Percentiles rank a stretch among this genome's conserved stretches.
Evolutionary conservation across 2,113 vertebrate species (phyloP).

Genomic region (Cebus imitator): DNA sequence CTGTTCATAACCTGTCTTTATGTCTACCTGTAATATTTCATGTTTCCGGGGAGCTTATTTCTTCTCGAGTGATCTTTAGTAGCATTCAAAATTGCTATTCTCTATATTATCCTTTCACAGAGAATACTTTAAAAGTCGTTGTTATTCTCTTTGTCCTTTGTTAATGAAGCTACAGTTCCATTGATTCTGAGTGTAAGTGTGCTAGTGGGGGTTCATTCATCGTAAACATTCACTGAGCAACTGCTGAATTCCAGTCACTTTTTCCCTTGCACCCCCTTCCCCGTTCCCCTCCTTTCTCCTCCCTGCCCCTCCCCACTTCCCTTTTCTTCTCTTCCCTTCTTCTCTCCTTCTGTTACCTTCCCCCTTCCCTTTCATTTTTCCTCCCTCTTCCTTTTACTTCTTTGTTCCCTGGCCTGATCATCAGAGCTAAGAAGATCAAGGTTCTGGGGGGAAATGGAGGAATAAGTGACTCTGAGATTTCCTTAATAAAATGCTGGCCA

Average conservation of each 20-base stretch:
- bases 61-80: neutral
- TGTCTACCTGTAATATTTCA: neutral
- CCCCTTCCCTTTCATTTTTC: neutral
- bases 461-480: neutral
- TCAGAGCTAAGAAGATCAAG: neutral
- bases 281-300: too few relatives aligned
- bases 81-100: neutral
- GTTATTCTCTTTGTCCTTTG: neutral
- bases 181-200: neutral
- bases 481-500: slow-evolving; percentile 12
- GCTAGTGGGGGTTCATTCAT: neutral
- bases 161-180: neutral
- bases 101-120: neutral
- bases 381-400: neutral
- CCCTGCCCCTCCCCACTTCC: neutral
- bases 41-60: neutral
- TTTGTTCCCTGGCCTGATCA: neutral
- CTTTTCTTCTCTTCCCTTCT: rapidly evolving
- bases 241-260: neutral
- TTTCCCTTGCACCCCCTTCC: neutral
- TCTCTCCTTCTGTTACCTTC: too few relatives aligned
- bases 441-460: neutral
- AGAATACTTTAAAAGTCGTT: neutral
- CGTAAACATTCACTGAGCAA: neutral
- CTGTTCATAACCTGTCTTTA: neutral